These are phyloP conservation scores for Chaetodon trifascialis DNA, from an alignment of 2,113 vertebrate genomes.

Conservation along the genomic window DNA sequence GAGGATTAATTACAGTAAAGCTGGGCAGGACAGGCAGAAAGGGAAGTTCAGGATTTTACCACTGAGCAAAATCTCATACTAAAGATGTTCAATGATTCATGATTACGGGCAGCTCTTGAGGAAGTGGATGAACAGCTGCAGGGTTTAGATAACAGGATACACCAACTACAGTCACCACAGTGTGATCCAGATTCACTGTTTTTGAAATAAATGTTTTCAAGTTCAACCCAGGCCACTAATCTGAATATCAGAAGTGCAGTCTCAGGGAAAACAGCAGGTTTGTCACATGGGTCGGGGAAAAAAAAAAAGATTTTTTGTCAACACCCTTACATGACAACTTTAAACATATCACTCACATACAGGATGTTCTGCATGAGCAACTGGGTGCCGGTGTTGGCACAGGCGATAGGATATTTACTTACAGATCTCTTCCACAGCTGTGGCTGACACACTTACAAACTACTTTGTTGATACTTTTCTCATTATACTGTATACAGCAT, in stretches of 20 bases:
- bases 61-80: constrained; percentile 5
- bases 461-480: background rate
- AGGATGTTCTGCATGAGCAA: too few species aligned
- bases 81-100: constrained; percentile 20
- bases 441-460: background rate
- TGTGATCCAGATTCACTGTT: constrained; percentile 6
- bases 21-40: constrained; percentile 4
- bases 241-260: background rate
- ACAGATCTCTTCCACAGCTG: background rate
- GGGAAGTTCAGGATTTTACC: constrained; percentile 23
- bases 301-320: too few species aligned
- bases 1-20: constrained; percentile 38
- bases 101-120: constrained; percentile 11
- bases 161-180: background rate
- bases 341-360: too few species aligned
- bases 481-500: background rate
- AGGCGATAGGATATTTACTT: background rate
- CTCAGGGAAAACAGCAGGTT: background rate
- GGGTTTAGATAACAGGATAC: background rate
- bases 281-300: too few species aligned
- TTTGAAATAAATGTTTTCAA: background rate
- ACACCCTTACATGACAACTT: too few species aligned
- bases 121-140: constrained; percentile 26
- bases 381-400: too few species aligned
- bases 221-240: background rate